These are phyloP conservation scores for Anneissia japonica DNA, from an alignment of 35 echinoderm and acorn worm genomes.

Conservation along the genomic window DNA sequence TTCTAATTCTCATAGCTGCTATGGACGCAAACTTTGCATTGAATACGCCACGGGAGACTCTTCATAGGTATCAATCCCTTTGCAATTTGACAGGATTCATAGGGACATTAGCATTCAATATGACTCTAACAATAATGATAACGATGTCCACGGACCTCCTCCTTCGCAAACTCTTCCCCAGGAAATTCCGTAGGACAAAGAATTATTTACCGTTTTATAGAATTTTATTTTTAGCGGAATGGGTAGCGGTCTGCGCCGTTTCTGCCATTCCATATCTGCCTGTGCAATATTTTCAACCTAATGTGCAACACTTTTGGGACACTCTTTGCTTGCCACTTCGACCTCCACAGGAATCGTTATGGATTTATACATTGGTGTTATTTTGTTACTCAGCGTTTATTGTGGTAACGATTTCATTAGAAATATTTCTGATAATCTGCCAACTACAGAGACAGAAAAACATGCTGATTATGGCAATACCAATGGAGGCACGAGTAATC, in stretches of 20 bases:
- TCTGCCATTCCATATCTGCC: neutral
- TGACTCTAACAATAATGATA: neutral
- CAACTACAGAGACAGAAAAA: neutral
- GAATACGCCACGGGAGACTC: neutral
- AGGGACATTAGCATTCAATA: neutral
- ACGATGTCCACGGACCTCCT: neutral
- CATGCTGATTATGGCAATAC: neutral
- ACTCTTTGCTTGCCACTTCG: neutral
- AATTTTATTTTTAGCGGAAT: neutral
- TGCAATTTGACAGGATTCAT: neutral
- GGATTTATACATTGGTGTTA: neutral
- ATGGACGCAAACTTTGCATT: neutral
- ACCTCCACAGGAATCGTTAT: neutral
- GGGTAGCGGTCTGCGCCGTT: neutral
- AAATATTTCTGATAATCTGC: neutral
- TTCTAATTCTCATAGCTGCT: neutral
- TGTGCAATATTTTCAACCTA: neutral
- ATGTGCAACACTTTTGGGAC: neutral
- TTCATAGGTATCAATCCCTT: neutral
- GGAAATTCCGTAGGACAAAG: neutral
- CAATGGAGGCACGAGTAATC: neutral
- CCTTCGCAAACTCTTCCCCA: neutral
- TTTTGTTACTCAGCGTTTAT: neutral
- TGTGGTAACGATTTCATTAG: neutral
- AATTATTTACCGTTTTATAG: neutral